phyloP scores from a whole-genome alignment of 2,888 invertebrate species.

The Tolmerus cingulatus region DNA sequence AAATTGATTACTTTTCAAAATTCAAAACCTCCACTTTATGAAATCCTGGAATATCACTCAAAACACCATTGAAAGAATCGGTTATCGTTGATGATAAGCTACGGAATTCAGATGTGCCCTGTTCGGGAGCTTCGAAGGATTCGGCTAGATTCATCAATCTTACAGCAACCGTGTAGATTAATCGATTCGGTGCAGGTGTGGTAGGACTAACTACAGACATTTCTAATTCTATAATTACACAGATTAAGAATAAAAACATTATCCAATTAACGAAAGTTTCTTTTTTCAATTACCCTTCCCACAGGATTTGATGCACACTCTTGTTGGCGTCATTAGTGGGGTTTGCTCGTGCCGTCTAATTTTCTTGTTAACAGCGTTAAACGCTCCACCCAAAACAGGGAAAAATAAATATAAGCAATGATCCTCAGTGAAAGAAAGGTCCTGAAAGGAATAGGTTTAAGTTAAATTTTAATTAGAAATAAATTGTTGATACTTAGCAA shows the following conservation, averaged over 20 bases:
- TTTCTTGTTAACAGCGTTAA: slow-evolving; percentile 84
- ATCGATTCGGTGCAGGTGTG: slow-evolving; percentile 71
- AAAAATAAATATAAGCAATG: slow-evolving; percentile 88
- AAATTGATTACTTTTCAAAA: slow-evolving; percentile 71
- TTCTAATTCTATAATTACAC: slow-evolving; percentile 54
- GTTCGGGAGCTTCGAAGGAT: slow-evolving; percentile 77
- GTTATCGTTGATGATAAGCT: slow-evolving; percentile 73
- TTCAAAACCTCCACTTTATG: slow-evolving; percentile 74
- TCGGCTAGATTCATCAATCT: slow-evolving; percentile 80
- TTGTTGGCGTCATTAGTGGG: slow-evolving; percentile 76
- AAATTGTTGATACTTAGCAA: too few relatives aligned
- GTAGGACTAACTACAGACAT: slow-evolving; percentile 64
- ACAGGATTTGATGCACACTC: slow-evolving; percentile 85
- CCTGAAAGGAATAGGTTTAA: slow-evolving; percentile 63
- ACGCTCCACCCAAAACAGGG: slow-evolving; percentile 82
- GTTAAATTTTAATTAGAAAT: not conserved
- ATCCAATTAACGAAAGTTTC: not conserved
- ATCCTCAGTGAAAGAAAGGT: slow-evolving; percentile 82
- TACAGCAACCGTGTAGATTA: slow-evolving; percentile 75
- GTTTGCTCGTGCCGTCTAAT: slow-evolving; percentile 80
- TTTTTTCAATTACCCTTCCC: slow-evolving; percentile 68
- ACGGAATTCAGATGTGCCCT: slow-evolving; percentile 76
- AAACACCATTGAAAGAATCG: slow-evolving; percentile 70
- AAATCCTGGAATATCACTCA: slow-evolving; percentile 75
- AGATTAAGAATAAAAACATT: not conserved